These are phyloP conservation scores for Neomonachus schauinslandi DNA, from an alignment of 2,113 vertebrate species.

Conservation along the genomic window DNA sequence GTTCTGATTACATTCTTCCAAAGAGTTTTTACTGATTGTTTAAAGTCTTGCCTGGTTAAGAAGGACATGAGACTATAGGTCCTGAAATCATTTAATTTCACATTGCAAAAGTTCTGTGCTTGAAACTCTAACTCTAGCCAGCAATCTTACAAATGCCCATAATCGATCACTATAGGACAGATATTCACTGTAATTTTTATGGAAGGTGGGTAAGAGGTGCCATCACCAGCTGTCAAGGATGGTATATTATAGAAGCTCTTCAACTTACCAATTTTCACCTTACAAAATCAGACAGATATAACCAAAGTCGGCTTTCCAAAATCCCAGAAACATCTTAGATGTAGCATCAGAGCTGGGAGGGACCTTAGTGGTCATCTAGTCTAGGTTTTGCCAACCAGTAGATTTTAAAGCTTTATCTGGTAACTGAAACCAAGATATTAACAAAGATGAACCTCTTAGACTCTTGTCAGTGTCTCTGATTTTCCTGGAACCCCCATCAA, in stretches of 20 bases:
- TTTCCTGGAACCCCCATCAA: background rate
- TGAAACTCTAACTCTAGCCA: background rate
- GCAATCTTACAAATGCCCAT: background rate
- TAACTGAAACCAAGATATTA: background rate
- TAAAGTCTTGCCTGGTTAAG: conserved; percentile 37
- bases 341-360: background rate
- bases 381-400: background rate
- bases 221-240: background rate
- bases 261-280: background rate
- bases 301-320: background rate
- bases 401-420: background rate
- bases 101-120: background rate
- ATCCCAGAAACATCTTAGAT: background rate
- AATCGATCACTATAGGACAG: background rate
- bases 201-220: background rate
- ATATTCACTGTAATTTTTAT: background rate
- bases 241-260: background rate
- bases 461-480: background rate
- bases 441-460: background rate
- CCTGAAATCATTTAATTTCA: conserved; percentile 4
- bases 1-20: background rate
- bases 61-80: background rate
- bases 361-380: background rate
- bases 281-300: conserved; percentile 10
- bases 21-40: background rate